Evolutionary conservation across 2,113 vertebrate genomes (phyloP).

Genomic region (Scytalopus superciliaris): DNA sequence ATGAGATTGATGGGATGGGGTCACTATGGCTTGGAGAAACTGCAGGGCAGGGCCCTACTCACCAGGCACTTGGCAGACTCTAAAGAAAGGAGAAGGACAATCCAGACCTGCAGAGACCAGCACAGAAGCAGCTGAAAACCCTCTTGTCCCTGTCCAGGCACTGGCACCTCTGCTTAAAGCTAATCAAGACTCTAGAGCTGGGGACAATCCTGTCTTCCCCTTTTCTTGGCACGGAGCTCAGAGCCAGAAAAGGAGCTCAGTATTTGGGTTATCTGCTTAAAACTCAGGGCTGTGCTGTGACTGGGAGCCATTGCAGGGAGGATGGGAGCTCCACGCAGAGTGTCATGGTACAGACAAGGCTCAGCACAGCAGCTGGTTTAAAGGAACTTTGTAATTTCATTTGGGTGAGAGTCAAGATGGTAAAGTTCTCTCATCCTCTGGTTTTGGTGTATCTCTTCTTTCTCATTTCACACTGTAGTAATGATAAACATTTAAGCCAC

Average conservation of each 20-base stretch:
- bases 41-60: not conserved
- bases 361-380: not conserved
- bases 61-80: not conserved
- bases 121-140: not conserved
- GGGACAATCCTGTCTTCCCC: not conserved
- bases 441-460: not conserved
- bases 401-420: not conserved
- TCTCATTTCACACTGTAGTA: not conserved
- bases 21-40: not conserved
- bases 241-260: not conserved
- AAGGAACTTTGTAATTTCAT: not conserved
- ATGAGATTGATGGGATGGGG: fast-evolving
- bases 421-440: not conserved
- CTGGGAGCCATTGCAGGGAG: not conserved
- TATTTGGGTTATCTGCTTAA: fast-evolving
- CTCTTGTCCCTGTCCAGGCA: not conserved
- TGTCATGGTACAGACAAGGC: not conserved
- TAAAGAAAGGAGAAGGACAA: not conserved
- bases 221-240: fast-evolving
- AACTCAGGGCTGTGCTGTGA: fast-evolving
- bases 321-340: not conserved
- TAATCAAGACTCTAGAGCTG: fast-evolving
- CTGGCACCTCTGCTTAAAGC: not conserved
- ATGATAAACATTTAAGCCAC: not conserved
- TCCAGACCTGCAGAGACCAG: not conserved